phyloP scores from a whole-genome alignment of 1,140 invertebrate genomes.

The Ridgeia piscesae region DNA sequence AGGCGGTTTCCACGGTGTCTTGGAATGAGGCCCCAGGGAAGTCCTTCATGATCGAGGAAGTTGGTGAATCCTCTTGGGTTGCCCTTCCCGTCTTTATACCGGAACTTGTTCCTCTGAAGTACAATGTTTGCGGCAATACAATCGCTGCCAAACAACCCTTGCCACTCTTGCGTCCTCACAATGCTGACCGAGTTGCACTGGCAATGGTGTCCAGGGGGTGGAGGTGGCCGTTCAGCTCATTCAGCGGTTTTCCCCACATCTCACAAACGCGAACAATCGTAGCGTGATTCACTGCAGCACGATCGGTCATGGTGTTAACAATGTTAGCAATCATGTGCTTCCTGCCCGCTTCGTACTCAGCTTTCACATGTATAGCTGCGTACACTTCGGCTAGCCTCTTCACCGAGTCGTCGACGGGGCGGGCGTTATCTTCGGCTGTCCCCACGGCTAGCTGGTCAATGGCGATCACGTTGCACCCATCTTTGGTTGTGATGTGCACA shows the following conservation, averaged over 20 bases:
- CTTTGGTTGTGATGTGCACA: conserved; percentile 3
- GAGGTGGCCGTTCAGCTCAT: conserved; percentile 29
- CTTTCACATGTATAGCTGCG: neutral
- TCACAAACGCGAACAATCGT: neutral
- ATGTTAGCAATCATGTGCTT: conserved; percentile 21
- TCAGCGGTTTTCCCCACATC: conserved; percentile 20
- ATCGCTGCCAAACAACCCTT: conserved; percentile 24
- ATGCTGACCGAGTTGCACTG: neutral
- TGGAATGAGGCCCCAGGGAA: conserved; percentile 24
- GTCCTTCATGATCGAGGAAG: conserved; percentile 18
- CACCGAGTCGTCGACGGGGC: neutral
- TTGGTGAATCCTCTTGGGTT: conserved; percentile 24
- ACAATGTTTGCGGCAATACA: conserved; percentile 15
- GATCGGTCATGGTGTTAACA: conserved; percentile 26
- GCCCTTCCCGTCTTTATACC: conserved; percentile 26
- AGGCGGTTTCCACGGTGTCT: conserved; percentile 23
- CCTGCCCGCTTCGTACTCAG: neutral
- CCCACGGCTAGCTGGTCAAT: conserved; percentile 20
- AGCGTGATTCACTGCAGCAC: conserved; percentile 24
- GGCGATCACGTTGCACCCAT: neutral
- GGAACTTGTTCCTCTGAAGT: conserved; percentile 19
- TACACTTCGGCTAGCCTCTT: neutral
- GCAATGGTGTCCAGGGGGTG: conserved; percentile 29
- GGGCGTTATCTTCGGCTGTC: conserved; percentile 14
- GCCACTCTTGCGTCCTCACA: neutral